Conservation (phyloP, 2,113 vertebrate genomes). For the Hymenochirus boettgeri region DNA sequence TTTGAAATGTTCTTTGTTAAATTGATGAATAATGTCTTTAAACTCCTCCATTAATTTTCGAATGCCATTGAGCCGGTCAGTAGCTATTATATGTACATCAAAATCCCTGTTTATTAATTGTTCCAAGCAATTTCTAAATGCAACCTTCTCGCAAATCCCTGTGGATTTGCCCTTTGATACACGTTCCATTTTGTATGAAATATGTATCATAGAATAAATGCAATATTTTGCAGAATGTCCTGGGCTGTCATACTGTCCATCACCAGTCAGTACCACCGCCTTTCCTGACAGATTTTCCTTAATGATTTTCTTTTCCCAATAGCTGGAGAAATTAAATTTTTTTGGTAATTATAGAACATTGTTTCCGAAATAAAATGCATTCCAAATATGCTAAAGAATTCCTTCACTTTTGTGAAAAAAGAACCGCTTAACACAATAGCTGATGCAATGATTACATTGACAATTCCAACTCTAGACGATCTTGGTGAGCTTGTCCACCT, state of each 20-base stretch:
- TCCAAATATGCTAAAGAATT: neutral
- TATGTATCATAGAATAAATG: neutral
- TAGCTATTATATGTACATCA: neutral
- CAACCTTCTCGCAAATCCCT: neutral
- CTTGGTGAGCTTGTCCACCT: neutral
- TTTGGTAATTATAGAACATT: neutral
- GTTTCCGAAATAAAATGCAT: neutral
- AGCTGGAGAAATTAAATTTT: neutral
- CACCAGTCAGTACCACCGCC: neutral
- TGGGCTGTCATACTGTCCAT: neutral
- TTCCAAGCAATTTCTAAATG: neutral
- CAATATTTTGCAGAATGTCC: neutral
- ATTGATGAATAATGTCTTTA: neutral
- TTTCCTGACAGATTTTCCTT: neutral
- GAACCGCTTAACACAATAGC: neutral
- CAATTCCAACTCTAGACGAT: neutral
- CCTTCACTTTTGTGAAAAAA: neutral
- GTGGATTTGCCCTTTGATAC: neutral
- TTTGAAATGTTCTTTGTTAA: neutral
- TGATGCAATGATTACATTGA: neutral
- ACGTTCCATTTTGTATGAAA: neutral
- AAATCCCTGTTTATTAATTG: neutral
- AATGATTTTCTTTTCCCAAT: neutral
- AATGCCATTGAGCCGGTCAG: neutral
- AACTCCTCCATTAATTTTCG: neutral